Percentiles rank a stretch among this genome's conserved stretches.
Evolutionary conservation across 2,888 invertebrate genomes (phyloP).

Genomic region (Globia sparganii): DNA sequence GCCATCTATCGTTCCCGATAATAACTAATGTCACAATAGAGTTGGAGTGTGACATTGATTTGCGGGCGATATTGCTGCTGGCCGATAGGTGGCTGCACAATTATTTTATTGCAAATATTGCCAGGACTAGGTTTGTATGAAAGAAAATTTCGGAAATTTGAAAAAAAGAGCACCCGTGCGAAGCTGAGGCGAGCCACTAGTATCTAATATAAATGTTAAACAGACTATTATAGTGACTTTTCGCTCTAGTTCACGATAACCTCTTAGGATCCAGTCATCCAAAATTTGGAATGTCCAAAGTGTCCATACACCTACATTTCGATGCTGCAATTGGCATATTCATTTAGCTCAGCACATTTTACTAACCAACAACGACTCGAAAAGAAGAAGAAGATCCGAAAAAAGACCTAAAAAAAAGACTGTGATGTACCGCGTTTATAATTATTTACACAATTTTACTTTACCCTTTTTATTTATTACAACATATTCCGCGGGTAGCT

Average conservation of each 20-base stretch:
- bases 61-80: no score
- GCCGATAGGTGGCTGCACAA: no score
- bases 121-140: no score
- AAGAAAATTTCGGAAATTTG: no score
- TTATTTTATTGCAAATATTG: no score
- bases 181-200: no score
- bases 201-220: neutral
- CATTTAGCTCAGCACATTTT: neutral
- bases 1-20: no score
- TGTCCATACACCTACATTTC: neutral
- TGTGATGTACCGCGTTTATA: neutral
- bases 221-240: neutral
- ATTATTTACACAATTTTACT: neutral
- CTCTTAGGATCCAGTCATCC: neutral
- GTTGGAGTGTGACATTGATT: no score
- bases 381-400: neutral
- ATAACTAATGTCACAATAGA: no score
- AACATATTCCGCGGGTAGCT: conserved; percentile 16
- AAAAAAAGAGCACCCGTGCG: no score
- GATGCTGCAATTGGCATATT: neutral
- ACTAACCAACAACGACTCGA: neutral
- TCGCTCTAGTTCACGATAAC: neutral
- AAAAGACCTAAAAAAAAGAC: neutral
- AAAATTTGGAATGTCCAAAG: neutral
- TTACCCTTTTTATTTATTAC: neutral